A percentile compares a stretch with the other conserved stretches of the same genome.
These are phyloP conservation scores for Echinometra lucunter DNA, from an alignment of 53 echinoderm and acorn worm species.

Conservation along the genomic window DNA sequence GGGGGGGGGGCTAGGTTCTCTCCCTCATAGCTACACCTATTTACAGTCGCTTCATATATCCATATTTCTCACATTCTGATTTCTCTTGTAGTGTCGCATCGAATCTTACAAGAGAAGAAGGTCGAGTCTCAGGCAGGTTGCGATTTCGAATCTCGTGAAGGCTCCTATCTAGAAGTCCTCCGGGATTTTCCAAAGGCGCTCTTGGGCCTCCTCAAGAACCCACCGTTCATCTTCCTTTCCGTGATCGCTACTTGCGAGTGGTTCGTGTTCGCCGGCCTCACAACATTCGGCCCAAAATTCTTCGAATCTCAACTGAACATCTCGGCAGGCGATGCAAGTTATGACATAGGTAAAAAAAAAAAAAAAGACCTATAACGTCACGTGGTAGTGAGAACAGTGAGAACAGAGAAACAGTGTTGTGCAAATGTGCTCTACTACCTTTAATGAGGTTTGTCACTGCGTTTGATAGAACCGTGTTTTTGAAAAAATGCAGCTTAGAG, in stretches of 20 bases:
- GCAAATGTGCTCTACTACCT: too few species aligned
- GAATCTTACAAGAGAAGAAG: neutral
- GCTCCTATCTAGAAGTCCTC: conserved; percentile 48
- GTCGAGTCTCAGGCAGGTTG: conserved; percentile 72
- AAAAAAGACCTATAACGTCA: neutral
- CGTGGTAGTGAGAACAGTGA: neutral
- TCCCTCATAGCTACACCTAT: too few species aligned
- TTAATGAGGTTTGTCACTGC: too few species aligned
- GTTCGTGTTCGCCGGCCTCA: conserved; percentile 72
- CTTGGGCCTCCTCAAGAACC: conserved; percentile 75
- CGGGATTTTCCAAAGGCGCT: conserved; percentile 78
- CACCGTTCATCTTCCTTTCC: conserved; percentile 73
- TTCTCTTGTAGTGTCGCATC: conserved; percentile 22
- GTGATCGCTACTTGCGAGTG: conserved; percentile 65
- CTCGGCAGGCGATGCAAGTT: conserved; percentile 68
- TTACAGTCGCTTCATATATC: too few species aligned
- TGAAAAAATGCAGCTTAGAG: too few species aligned
- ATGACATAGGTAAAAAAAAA: conserved; percentile 39
- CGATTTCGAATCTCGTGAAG: conserved; percentile 70
- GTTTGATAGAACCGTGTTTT: too few species aligned
- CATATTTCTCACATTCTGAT: neutral
- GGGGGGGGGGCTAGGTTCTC: too few species aligned
- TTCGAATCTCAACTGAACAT: conserved; percentile 85
- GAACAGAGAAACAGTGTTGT: too few species aligned
- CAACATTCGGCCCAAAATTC: conserved; percentile 83